Percentiles rank a stretch among this genome's conserved stretches.
Evolutionary conservation across 2,888 invertebrate genomes (phyloP).

Genomic region (Coelopa pilipes): DNA sequence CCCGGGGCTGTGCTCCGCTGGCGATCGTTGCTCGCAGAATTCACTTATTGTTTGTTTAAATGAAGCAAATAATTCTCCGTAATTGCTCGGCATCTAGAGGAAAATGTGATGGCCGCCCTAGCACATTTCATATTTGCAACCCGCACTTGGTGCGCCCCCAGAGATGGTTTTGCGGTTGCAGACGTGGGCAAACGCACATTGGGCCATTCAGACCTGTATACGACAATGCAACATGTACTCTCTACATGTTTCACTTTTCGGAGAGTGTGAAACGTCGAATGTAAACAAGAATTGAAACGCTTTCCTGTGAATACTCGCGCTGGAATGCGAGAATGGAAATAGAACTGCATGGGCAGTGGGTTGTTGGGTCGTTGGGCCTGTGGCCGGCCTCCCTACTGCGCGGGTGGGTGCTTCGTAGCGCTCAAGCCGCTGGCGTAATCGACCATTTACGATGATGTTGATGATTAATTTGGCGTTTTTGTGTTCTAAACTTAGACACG

Average conservation of each 20-base stretch:
- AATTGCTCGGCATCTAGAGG: not conserved
- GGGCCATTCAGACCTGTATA: no score
- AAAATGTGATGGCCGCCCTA: not conserved
- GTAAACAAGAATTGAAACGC: conserved; percentile 1
- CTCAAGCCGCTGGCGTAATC: not conserved
- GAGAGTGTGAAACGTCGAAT: conserved; percentile 14
- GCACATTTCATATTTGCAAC: conserved; percentile 4
- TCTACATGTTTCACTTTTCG: no score
- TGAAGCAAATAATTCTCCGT: conserved; percentile 1
- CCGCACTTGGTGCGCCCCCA: not conserved
- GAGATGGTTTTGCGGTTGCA: not conserved
- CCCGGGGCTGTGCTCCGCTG: no score
- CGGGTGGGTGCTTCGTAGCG: not conserved
- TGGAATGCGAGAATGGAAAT: conserved; percentile 22
- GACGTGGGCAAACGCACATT: conserved; percentile 7
- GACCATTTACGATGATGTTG: not conserved
- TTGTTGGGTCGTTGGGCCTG: not conserved
- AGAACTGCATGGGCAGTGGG: conserved; percentile 8
- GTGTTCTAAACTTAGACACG: not conserved
- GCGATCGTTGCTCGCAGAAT: no score
- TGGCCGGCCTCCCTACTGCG: not conserved
- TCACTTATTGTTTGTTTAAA: conserved; percentile 9
- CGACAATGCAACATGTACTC: no score
- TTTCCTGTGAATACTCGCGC: conserved; percentile 18
- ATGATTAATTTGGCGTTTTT: not conserved